A percentile compares a stretch with the other conserved stretches of the same genome.
These are phyloP conservation scores for Athetis lepigone DNA, from an alignment of 2,888 invertebrate species.

Conservation along the genomic window DNA sequence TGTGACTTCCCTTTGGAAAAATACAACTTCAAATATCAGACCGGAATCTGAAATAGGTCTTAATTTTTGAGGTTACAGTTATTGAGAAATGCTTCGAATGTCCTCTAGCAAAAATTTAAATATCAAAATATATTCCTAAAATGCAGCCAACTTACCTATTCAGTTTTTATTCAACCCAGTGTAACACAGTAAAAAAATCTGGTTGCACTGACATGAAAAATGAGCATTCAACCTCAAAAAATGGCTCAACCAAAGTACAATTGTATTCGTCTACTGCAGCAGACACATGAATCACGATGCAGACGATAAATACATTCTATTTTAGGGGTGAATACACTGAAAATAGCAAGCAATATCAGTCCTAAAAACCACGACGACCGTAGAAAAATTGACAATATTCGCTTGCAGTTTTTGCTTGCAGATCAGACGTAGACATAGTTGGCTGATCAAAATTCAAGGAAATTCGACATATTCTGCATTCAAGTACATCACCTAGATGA, in stretches of 20 bases:
- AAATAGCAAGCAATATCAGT: slow-evolving; percentile 64
- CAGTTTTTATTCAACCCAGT: slow-evolving; percentile 10
- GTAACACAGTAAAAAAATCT: slow-evolving; percentile 34
- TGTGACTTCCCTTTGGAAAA: no score
- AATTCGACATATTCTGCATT: slow-evolving; percentile 87
- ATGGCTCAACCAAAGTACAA: slow-evolving; percentile 74
- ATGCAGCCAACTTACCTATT: slow-evolving; percentile 29
- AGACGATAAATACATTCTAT: slow-evolving; percentile 82
- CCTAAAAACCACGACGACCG: slow-evolving; percentile 51
- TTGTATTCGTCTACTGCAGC: slow-evolving; percentile 87
- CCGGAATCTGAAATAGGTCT: no score
- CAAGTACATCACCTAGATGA: slow-evolving; percentile 85
- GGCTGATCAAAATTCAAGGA: slow-evolving; percentile 89
- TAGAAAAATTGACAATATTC: slow-evolving; percentile 60
- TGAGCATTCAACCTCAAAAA: slow-evolving; percentile 70
- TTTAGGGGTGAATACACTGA: slow-evolving; percentile 78
- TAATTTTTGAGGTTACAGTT: no score
- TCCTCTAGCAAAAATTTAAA: no score
- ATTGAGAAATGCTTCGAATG: no score
- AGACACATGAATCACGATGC: slow-evolving; percentile 88
- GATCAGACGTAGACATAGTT: slow-evolving; percentile 77
- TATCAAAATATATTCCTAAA: no score
- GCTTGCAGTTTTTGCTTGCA: slow-evolving; percentile 60
- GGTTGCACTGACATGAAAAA: slow-evolving; percentile 73
- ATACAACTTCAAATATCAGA: no score